Base-by-base conservation (phyloP, 2,113 vertebrate species). In the Apteryx mantelli region DNA sequence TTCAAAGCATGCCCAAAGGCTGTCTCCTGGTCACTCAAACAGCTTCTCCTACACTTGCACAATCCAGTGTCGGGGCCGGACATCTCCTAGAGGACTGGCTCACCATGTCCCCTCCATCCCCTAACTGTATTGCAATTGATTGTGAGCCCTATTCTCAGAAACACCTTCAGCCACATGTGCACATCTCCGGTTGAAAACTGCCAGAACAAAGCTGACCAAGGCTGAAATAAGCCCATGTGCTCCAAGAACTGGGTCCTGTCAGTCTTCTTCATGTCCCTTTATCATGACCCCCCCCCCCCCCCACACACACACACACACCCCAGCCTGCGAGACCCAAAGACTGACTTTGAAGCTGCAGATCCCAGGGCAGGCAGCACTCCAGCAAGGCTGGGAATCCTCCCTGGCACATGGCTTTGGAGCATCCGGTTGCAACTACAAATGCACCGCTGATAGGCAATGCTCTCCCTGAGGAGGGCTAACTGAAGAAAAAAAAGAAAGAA, bases 111-210 rank as follows among this genome's bases (percentile, higher is more conserved):
- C 13, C 6, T 48, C 44, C 46, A 34, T 36, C 28, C 26, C 63
- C n/a, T 28, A 5, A 9, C 10, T 38, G n/a, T 36, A 20, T 75
- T 44, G 28, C 14, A 50, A 7, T 1, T 61, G 58, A 7, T 36
- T 61, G 75, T 28, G 38, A 77, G 36, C 28, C 38, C 20, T 12
- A 24, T 25, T 19, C 50, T 48, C 74, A 73, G 81, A 53, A 87
- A 30, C 17, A 38, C 36, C 6, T 79, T 64, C 55, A 73, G 30
- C 5, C 46, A 58, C 0, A 0, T 1, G 3, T 56, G 55, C 55
- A 30, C 46, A 10, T 3, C 17, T 56, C 14, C 32, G 53, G 16
- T 20, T 18, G 16, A 42, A 55, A 52, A 14, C 21, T 36, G 11
- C 32, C 86, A 70, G 60, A 80, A 40, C 4, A n/a, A 82, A 88